Base-by-base conservation (phyloP, 2,888 invertebrate genomes). In the Brenthis daphne region DNA sequence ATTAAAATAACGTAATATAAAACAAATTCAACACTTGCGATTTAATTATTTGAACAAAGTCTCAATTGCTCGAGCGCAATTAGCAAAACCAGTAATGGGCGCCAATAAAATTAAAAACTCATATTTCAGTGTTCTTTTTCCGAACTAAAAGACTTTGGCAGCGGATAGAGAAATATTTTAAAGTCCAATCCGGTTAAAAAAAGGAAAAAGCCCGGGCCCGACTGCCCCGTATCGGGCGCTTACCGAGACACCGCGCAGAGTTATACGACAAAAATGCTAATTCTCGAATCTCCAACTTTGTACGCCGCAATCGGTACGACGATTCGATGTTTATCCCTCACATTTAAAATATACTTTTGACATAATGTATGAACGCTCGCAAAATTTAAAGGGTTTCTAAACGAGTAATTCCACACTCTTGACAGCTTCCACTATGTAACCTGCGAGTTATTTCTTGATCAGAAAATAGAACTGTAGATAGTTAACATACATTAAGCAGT, bases 251-350 rank as follows among this genome's bases (percentile, higher is more conserved):
- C 86, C 84, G 83, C 75, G 82, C 85, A 91, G 91, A 92, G 87
- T 92, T 92, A 92, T 92, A 87, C 89, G 90, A 88, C 91, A 90
- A 92, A 92, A 91, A 92, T 92, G 92, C 91, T 90, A 92, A 92
- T 92, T 91, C 86, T 86, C 89, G 90, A 90, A 92, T 92, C 90
- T 92, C 89, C 83, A 86, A 85, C 88, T 74, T 83, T 77, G 82
- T 83, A 85, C 82, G 84, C 85, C 84, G 83, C 90, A 86, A 86
- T 88, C 90, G 85, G 84, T 83, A 84, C 85, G 86, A 82, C 79
- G 82, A 85, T 80, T 80, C 82, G 82, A 84, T 85, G 80, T 81
- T 81, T 81, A 81, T 79, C 82, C 82, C 74, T 74, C 74, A 68
- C 51, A 57, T 58, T 63, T 74, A 75, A 73, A 72, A 73, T 73